These are phyloP conservation scores for Chrysolina oricalcia DNA, from an alignment of 2,888 invertebrate genomes.

Conservation along the genomic window DNA sequence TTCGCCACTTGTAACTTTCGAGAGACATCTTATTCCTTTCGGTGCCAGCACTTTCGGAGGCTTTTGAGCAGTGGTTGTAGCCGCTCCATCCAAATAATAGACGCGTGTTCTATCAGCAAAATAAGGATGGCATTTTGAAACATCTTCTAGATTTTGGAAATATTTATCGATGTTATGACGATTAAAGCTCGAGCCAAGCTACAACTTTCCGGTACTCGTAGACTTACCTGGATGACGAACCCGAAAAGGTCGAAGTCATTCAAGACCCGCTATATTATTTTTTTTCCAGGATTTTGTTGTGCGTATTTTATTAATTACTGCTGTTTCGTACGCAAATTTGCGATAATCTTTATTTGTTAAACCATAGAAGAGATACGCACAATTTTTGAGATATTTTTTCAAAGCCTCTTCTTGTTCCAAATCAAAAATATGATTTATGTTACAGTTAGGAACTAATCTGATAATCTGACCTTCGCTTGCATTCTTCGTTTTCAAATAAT, in stretches of 20 bases:
- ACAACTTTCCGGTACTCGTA: no score
- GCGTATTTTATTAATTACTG: slow-evolving; percentile 21
- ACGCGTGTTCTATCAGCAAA: slow-evolving; percentile 32
- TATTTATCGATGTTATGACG: slow-evolving; percentile 29
- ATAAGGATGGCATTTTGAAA: slow-evolving; percentile 26
- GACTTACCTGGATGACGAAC: slow-evolving; percentile 25
- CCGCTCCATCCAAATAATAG: neutral
- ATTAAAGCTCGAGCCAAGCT: slow-evolving; percentile 33
- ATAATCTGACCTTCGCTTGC: slow-evolving; percentile 19
- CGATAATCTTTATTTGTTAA: slow-evolving; percentile 17
- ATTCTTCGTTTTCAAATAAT: slow-evolving; percentile 17
- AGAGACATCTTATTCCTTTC: no score
- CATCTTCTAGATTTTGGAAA: slow-evolving; percentile 33
- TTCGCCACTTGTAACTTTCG: no score
- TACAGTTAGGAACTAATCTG: slow-evolving; percentile 20
- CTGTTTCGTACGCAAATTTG: slow-evolving; percentile 23
- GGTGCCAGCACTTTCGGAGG: slow-evolving; percentile 33
- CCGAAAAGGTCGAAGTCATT: slow-evolving; percentile 26
- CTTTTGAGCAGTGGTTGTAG: slow-evolving; percentile 8
- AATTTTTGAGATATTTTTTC: neutral
- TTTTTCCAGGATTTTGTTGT: slow-evolving; percentile 20
- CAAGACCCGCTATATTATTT: slow-evolving; percentile 23
- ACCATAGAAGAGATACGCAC: slow-evolving; percentile 23
- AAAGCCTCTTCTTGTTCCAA: slow-evolving; percentile 9
- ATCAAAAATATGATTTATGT: slow-evolving; percentile 19